Base-by-base conservation (phyloP, 2,113 vertebrate species). In the Gnathonemus longibarbis region DNA sequence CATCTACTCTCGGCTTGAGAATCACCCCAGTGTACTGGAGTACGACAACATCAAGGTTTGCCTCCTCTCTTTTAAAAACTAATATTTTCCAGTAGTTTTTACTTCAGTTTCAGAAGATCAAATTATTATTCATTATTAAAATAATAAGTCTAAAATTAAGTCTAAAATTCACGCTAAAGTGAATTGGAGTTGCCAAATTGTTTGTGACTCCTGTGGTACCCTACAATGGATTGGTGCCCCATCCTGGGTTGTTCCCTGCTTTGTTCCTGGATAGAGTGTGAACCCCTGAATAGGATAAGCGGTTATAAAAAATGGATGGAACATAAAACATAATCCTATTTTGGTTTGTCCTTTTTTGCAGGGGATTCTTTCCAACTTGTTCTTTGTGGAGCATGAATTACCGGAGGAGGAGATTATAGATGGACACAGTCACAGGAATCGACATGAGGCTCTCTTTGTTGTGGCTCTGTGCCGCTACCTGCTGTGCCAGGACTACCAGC, bases 41-140 rank as follows among this genome's bases (percentile, higher is more conserved):
- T 99, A 98, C 50, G 97, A 98, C 50, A 96, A 96, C 92, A 95
- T 99, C 92, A 98, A 97, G 96, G 98, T 99, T 84, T 91, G 93
- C 93, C 56, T 53, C 8, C 21, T 80, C 49, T 84, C 90, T 88
- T 88, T 77, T 45, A 89, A 21, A 19, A 86, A 11, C 3, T 3
- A 35, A 49, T 21, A 46, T 84, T 45, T 53, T 83, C 27, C 9
- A 53, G 11, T 24, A 48, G 27, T 83, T 42, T 84, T 84, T 8
- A 50, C 49, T 45, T 39, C 7, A 35, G 85, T 62, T 49, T 27
- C 49, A 21, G 74, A 6, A 42, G 31, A 19, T 80, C 35, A 31
- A 31, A 35, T 77, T 77, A 39, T 39, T 77, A 77, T 77, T 31
- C 13, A 74, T 74, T 19, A 19, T 21, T 53, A 53, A 52, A 52